Evolutionary conservation across 1,140 invertebrate genomes (phyloP).

Genomic region (Dendroctonus valens): DNA sequence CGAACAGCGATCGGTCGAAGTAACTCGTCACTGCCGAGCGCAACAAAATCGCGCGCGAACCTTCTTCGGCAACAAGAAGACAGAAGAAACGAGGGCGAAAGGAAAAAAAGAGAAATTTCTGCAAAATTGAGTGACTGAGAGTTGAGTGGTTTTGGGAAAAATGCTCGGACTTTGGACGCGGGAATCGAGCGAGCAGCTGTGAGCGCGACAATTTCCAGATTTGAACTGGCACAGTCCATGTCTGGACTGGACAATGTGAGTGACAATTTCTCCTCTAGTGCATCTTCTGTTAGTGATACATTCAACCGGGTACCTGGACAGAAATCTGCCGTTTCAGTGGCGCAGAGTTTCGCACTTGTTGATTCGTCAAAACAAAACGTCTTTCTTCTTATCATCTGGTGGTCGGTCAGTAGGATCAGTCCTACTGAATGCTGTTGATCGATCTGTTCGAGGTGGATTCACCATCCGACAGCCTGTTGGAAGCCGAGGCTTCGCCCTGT

Average conservation of each 20-base stretch:
- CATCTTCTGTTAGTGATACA: no score
- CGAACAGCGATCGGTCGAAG: constrained; percentile 21
- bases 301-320: constrained; percentile 10
- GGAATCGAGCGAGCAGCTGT: no score
- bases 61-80: no score
- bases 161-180: background rate
- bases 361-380: background rate
- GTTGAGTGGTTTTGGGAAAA: background rate
- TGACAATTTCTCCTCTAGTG: no score
- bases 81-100: no score
- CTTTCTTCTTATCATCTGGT: no score
- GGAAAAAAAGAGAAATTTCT: background rate
- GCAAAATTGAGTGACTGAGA: constrained; percentile 2
- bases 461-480: constrained; percentile 37
- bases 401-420: no score
- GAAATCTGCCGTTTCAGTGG: background rate
- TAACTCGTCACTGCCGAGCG: constrained; percentile 2
- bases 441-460: constrained; percentile 48
- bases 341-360: constrained; percentile 8
- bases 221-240: no score
- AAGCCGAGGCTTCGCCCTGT: constrained; percentile 45
- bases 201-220: no score
- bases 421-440: constrained; percentile 41
- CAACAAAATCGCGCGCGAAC: background rate
- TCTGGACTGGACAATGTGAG: no score